A percentile compares a stretch with the other conserved stretches of the same genome.
Conservation (phyloP, 2,797 vertebrate species). For the Malurus leucopterus region DNA sequence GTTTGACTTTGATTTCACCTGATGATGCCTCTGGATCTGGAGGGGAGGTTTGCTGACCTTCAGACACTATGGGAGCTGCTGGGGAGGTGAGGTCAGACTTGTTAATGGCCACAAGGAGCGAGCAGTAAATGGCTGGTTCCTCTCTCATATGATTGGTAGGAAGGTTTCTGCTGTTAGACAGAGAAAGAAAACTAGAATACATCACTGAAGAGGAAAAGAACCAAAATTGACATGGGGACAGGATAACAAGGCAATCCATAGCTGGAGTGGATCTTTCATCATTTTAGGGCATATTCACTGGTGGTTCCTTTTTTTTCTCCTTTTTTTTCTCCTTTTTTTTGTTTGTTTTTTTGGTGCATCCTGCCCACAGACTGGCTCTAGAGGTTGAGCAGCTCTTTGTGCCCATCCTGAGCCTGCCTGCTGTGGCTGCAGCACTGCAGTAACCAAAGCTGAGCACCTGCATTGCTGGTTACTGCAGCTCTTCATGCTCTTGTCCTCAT, state of each 20-base stretch:
- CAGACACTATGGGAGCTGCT: neutral
- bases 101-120: neutral
- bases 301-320: rapidly evolving
- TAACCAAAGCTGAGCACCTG: neutral
- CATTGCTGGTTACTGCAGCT: neutral
- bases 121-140: neutral
- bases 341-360: neutral
- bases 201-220: neutral
- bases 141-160: neutral
- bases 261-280: neutral
- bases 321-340: neutral
- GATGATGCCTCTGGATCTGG: neutral
- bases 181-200: neutral
- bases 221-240: neutral
- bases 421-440: neutral
- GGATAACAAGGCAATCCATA: neutral
- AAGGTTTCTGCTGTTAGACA: neutral
- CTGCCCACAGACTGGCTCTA: neutral
- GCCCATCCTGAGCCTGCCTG: neutral
- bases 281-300: neutral
- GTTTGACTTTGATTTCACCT: neutral
- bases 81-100: neutral
- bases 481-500: neutral
- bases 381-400: neutral
- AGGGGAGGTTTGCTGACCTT: neutral